Evolutionary conservation across 2,113 vertebrate species (phyloP).

Genomic region (Caloenas nicobarica): DNA sequence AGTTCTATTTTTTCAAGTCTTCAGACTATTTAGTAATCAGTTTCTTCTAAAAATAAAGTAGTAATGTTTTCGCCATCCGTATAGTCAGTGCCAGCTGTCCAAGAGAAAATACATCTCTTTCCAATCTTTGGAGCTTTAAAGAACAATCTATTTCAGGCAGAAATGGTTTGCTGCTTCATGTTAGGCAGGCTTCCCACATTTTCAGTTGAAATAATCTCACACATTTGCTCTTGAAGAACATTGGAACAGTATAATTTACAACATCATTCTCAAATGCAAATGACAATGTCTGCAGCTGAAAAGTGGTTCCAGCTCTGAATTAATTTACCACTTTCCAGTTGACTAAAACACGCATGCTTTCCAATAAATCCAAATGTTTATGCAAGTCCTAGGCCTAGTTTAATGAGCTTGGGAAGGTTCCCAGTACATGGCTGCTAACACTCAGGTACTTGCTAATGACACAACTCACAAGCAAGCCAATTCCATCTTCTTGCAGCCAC

Average conservation of each 20-base stretch:
- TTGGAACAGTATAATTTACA: slow-evolving; percentile 6
- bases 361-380: slow-evolving; percentile 26
- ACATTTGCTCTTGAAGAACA: not conserved
- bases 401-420: slow-evolving; percentile 6
- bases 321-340: slow-evolving; percentile 7
- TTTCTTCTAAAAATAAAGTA: slow-evolving; percentile 24
- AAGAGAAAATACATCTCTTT: slow-evolving; percentile 21
- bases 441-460: not conserved
- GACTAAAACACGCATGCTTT: not conserved
- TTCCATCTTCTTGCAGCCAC: not conserved
- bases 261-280: slow-evolving; percentile 10
- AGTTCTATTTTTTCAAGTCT: not conserved
- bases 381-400: not conserved
- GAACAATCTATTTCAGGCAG: slow-evolving; percentile 26
- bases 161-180: slow-evolving; percentile 29
- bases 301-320: slow-evolving; percentile 23
- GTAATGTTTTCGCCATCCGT: not conserved
- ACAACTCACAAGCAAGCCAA: not conserved
- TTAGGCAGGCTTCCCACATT: slow-evolving; percentile 16
- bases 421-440: not conserved
- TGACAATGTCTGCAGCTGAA: slow-evolving; percentile 1
- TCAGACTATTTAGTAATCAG: not conserved
- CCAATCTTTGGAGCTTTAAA: not conserved
- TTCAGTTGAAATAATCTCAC: slow-evolving; percentile 10
- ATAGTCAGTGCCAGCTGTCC: slow-evolving; percentile 15